Conservation (phyloP, 2,113 vertebrate species). For the Apodemus sylvaticus region DNA sequence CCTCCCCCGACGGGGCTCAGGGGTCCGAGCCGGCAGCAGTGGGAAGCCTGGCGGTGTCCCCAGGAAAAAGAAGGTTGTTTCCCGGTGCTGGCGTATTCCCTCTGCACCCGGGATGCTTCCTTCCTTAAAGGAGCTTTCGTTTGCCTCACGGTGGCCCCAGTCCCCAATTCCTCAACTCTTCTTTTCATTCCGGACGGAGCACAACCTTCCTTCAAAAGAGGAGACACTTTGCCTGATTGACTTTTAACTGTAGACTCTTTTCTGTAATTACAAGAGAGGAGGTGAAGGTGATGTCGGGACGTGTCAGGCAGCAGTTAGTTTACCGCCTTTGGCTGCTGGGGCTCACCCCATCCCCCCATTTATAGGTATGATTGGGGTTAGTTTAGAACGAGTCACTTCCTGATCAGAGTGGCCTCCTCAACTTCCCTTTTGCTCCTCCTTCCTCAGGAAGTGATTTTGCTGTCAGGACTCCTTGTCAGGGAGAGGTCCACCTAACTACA, state of each 20-base stretch:
- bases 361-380: constrained; percentile 17
- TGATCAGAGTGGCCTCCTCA: constrained; percentile 64
- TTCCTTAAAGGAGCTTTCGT: constrained; percentile 33
- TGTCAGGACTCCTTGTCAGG: constrained; percentile 58
- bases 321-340: constrained; percentile 20
- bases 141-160: constrained; percentile 60
- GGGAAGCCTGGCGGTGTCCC: not conserved
- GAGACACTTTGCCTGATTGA: not conserved
- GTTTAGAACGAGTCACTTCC: constrained; percentile 75
- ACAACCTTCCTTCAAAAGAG: not conserved
- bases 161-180: constrained; percentile 60
- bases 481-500: not conserved
- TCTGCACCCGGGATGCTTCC: constrained; percentile 50
- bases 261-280: not conserved
- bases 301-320: not conserved
- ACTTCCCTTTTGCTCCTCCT: constrained; percentile 78
- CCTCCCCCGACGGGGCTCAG: not conserved
- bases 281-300: constrained; percentile 6
- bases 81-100: not conserved
- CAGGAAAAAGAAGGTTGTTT: not conserved
- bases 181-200: not conserved
- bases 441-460: constrained; percentile 75
- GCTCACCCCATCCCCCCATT: constrained; percentile 13
- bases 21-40: not conserved
- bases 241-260: not conserved